Conservation (phyloP, 2,113 vertebrate genomes). For the Gorsachius goisagi region DNA sequence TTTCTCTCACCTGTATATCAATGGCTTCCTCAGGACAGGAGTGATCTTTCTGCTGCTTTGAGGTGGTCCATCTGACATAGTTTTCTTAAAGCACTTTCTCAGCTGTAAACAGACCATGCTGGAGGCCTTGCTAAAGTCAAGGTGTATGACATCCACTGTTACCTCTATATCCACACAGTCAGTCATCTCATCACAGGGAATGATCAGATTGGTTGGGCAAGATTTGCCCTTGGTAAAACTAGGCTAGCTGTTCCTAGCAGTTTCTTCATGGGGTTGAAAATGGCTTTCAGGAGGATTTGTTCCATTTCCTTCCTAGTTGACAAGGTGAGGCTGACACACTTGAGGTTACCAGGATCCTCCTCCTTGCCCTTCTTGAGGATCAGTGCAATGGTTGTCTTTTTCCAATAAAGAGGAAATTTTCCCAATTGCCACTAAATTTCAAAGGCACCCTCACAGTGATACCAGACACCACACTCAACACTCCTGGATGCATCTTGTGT, state of each 20-base stretch:
- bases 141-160: background rate
- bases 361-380: background rate
- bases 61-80: background rate
- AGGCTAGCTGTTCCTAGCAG: background rate
- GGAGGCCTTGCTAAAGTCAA: background rate
- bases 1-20: background rate
- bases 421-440: background rate
- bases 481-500: fast-evolving
- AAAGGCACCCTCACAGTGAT: background rate
- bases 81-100: background rate
- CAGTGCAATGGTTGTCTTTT: background rate
- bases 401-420: background rate
- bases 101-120: background rate
- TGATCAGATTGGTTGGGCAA: background rate
- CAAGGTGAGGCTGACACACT: background rate
- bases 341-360: background rate
- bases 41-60: background rate
- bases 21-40: background rate
- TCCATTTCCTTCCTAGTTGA: fast-evolving
- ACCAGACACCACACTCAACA: background rate
- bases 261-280: background rate
- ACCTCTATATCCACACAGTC: no score
- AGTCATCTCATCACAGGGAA: background rate
- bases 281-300: background rate
- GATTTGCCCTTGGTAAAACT: fast-evolving